Percentiles rank a stretch among this genome's conserved stretches.
phyloP scores from a whole-genome alignment of 2,797 vertebrate species.

The Lerista edwardsae region DNA sequence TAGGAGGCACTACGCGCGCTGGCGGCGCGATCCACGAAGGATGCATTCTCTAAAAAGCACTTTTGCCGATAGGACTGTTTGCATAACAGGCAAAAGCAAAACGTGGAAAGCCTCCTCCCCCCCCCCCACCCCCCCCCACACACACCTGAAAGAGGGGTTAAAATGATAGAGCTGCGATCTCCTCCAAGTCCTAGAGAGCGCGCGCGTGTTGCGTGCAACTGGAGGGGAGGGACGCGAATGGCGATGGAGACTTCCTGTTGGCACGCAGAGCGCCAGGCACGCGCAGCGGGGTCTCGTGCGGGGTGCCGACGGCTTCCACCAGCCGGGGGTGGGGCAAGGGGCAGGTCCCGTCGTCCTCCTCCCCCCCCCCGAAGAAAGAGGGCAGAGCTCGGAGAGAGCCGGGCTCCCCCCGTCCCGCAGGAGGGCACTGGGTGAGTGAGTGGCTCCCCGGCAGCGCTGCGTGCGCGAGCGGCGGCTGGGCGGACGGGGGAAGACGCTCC shows the following conservation, averaged over 20 bases:
- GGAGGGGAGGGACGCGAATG: not conserved
- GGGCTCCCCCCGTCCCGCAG: not conserved
- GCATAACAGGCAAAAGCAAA: not conserved
- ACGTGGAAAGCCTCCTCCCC: not conserved
- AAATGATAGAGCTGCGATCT: not conserved
- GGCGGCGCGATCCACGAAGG: not conserved
- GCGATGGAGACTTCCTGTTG: slow-evolving; percentile 21
- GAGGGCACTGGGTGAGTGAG: not conserved
- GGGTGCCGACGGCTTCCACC: not conserved
- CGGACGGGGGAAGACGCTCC: not conserved
- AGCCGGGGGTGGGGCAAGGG: not conserved
- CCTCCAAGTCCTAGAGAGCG: not conserved
- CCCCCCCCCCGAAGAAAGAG: not conserved
- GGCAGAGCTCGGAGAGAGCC: no score
- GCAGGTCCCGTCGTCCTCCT: not conserved
- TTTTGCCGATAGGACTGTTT: not conserved
- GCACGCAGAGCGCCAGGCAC: not conserved
- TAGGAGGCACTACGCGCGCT: no score
- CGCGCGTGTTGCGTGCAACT: no score
- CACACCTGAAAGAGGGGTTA: not conserved
- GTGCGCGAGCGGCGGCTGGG: not conserved
- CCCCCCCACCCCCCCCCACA: accelerated
- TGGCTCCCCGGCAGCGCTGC: not conserved
- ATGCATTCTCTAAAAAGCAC: no score
- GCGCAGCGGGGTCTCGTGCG: accelerated